These are phyloP conservation scores for Smutsia gigantea DNA, from an alignment of 2,797 vertebrate genomes.

Conservation along the genomic window DNA sequence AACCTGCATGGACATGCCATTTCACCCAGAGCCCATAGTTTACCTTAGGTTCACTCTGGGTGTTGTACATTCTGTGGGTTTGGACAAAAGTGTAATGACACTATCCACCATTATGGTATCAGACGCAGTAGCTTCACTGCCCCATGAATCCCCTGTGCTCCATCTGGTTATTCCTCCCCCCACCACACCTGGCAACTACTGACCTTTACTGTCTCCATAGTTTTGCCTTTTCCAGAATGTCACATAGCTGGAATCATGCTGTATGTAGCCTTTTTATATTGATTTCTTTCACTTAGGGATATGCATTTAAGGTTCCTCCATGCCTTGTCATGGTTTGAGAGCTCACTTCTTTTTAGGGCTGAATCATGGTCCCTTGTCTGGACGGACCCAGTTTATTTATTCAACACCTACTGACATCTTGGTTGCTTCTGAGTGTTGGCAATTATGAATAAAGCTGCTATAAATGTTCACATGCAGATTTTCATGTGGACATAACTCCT, in stretches of 20 bases:
- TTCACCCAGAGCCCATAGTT: neutral
- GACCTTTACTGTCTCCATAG: neutral
- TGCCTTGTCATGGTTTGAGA: neutral
- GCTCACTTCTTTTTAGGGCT: neutral
- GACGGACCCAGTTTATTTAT: neutral
- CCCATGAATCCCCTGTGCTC: neutral
- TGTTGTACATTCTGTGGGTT: neutral
- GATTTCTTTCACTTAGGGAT: neutral
- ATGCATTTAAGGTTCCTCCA: neutral
- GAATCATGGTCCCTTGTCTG: too few species aligned
- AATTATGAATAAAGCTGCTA: neutral
- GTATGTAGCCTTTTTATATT: rapidly evolving
- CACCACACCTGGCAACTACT: too few species aligned
- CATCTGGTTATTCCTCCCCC: neutral
- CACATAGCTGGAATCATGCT: rapidly evolving
- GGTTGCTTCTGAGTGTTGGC: neutral
- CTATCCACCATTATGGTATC: too few species aligned
- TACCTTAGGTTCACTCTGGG: neutral
- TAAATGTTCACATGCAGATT: neutral
- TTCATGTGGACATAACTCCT: neutral
- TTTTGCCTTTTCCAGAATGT: neutral
- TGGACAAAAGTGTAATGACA: neutral
- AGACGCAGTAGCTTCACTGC: neutral
- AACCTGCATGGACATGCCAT: neutral
- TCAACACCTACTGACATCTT: neutral